These are phyloP conservation scores for Acanthopleura granulata DNA, from an alignment of 2,888 invertebrate species.

Conservation along the genomic window DNA sequence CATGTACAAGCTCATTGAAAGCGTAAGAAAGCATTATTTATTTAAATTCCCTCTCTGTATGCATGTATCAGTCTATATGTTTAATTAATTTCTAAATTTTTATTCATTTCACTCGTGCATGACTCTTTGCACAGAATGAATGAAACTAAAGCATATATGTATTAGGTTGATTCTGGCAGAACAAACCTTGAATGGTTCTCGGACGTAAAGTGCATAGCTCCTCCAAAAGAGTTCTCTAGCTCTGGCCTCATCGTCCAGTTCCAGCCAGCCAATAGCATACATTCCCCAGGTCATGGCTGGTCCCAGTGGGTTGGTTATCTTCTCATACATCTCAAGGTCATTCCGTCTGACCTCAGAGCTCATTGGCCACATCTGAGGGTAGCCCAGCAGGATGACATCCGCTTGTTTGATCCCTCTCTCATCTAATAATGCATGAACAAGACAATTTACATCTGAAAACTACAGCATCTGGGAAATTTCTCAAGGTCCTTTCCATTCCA, in stretches of 20 bases:
- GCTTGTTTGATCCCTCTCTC: constrained; percentile 62
- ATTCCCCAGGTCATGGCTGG: constrained; percentile 70
- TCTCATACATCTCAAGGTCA: constrained; percentile 66
- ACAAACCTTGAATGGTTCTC: constrained; percentile 68
- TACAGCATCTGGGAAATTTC: neutral
- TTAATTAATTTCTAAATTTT: too few species aligned
- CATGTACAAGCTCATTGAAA: too few species aligned
- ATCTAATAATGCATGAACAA: neutral
- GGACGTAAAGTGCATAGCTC: constrained; percentile 52
- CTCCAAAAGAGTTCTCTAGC: constrained; percentile 13
- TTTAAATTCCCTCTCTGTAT: too few species aligned
- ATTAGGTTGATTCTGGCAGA: too few species aligned
- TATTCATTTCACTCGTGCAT: too few species aligned
- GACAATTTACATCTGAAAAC: too few species aligned
- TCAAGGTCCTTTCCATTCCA: neutral
- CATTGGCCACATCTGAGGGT: constrained; percentile 64
- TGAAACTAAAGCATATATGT: too few species aligned
- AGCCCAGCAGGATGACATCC: constrained; percentile 68
- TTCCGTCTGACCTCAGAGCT: constrained; percentile 50
- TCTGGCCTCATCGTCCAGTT: constrained; percentile 46
- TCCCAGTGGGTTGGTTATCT: constrained; percentile 50
- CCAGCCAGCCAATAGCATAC: constrained; percentile 65
- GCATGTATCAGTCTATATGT: too few species aligned
- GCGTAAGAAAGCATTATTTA: too few species aligned
- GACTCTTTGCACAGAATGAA: too few species aligned